Evolutionary conservation across 2,797 vertebrate genomes (phyloP), one percentile per base, ranked within the genome.

Genomic region (Lithobates sylvaticus): DNA sequence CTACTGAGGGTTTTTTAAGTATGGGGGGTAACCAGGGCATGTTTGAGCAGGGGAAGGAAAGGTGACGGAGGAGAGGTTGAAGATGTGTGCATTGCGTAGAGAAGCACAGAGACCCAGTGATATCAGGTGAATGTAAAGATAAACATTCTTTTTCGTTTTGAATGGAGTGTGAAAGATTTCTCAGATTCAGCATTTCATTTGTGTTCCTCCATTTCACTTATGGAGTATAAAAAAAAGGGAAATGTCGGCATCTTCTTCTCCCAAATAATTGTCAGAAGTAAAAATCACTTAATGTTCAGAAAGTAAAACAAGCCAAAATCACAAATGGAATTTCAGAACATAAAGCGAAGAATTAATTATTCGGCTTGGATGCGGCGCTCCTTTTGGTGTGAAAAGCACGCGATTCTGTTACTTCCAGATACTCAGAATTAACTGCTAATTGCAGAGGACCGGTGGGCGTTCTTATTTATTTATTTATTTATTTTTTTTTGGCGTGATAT

Each of bases 371-470:
- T 39, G 64, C 34, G 8, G 27, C 78, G 3, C 44, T 29, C 64
- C 44, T 47, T 79, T 79, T 50, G 78, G 78, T 69, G 21, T 79
- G 65, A 69, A 78, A 83, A 34, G n/a, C 36, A 54, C 39, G 67
- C 26, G 91, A 94, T 94, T 93, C 92, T 88, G 82, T 93, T 93
- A 92, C 92, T 91, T 94, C 93, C 93, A 94, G 94, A 94, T 91
- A 93, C 93, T 94, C 94, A 92, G 94, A 94, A 92, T 95, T 94
- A 92, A 90, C 89, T 88, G 94, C 93, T 95, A 95, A 95, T 95
- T 95, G 94, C 93, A 93, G 93, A 93, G 92, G 93, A 93, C 92
- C 91, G 90, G 94, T 94, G 93, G 94, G 94, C 91, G 93, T 93
- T 93, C 92, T 94, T 93, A n/a, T n/a, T n/a, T n/a, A n/a, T n/a